Evolutionary conservation across 1,140 invertebrate species (phyloP).

Genomic region (Ostrea denselamellosa): DNA sequence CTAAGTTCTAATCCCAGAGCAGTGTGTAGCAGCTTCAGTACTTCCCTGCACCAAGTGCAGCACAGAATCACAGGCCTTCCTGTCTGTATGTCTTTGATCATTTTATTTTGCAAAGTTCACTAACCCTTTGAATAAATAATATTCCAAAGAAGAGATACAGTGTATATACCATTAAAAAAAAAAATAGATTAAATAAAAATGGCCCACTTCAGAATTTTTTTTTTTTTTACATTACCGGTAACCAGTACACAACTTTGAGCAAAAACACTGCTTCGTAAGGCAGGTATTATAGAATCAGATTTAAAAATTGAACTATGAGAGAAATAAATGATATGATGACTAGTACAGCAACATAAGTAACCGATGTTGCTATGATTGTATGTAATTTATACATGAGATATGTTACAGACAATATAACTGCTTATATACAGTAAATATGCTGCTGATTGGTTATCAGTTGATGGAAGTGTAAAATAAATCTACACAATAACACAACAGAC

Average conservation of each 20-base stretch:
- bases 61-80: background rate
- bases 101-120: background rate
- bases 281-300: background rate
- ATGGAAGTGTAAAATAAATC: slow-evolving; percentile 18
- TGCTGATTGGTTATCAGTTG: background rate
- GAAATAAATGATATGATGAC: slow-evolving; percentile 8
- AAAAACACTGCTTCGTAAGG: background rate
- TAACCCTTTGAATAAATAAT: background rate
- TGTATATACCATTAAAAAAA: background rate
- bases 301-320: background rate
- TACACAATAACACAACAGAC: slow-evolving; percentile 11
- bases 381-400: background rate
- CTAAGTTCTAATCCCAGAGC: background rate
- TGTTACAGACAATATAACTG: slow-evolving; percentile 1
- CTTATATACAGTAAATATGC: background rate
- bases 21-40: background rate
- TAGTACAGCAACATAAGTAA: background rate
- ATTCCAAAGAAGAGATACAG: background rate
- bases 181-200: no score
- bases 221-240: background rate
- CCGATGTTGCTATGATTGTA: background rate
- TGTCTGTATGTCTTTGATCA: background rate
- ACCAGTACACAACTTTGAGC: slow-evolving; percentile 4
- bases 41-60: background rate
- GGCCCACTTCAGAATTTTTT: no score